Percentiles rank a stretch among this genome's conserved stretches.
phyloP scores from a whole-genome alignment of 1,140 invertebrate genomes.

The Papilio machaon region DNA sequence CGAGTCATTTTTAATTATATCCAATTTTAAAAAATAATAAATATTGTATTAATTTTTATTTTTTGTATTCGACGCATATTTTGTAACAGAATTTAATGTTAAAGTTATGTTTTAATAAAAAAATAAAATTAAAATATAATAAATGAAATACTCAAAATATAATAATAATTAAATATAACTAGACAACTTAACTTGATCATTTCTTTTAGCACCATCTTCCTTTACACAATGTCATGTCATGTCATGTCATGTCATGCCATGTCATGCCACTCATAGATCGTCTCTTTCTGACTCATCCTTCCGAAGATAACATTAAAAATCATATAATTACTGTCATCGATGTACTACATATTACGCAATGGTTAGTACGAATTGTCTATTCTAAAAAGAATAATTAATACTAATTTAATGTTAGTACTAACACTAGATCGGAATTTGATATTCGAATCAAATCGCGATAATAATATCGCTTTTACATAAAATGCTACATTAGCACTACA shows the following conservation, averaged over 20 bases:
- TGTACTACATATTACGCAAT: constrained; percentile 35
- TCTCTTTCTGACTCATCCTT: not conserved
- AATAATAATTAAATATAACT: constrained; percentile 48
- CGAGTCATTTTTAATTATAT: not conserved
- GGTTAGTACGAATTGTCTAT: constrained; percentile 60
- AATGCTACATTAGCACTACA: constrained; percentile 22
- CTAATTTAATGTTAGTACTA: constrained; percentile 48
- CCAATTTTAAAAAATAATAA: not conserved
- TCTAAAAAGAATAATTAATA: constrained; percentile 56
- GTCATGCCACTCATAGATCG: constrained; percentile 7
- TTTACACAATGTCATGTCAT: constrained; percentile 14
- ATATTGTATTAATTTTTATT: not conserved
- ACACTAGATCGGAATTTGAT: constrained; percentile 41
- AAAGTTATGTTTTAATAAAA: constrained; percentile 32
- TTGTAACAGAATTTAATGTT: constrained; percentile 1
- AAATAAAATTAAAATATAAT: constrained; percentile 43
- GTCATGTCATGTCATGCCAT: not conserved
- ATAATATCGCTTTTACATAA: constrained; percentile 1
- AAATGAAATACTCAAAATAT: no score
- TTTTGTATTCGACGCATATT: constrained; percentile 32
- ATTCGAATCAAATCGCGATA: constrained; percentile 14
- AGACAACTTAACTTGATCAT: constrained; percentile 47
- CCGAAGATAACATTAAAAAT: constrained; percentile 21
- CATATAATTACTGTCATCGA: not conserved
- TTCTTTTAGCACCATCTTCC: constrained; percentile 59